Evolutionary conservation across 2,888 invertebrate genomes (phyloP), one percentile per base, ranked within the genome.

Genomic region (Myopa testacea): DNA sequence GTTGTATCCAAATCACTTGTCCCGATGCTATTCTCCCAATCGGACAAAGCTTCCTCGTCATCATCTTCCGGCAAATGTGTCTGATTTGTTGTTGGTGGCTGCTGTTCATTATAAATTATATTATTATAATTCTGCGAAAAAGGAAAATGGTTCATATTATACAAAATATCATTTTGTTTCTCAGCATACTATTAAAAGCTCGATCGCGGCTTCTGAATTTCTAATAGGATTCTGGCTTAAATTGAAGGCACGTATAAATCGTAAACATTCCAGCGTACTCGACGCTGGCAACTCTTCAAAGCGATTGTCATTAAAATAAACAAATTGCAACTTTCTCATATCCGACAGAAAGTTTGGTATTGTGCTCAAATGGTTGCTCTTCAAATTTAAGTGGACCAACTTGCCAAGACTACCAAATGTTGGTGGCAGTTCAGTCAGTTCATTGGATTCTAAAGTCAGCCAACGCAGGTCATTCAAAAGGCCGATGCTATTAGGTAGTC

Each of bases 391-490:
- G 86, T 93, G 93, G 4, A 92, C 90, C 7, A 94, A 85, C 0
- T 90, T 90, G 16, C 90, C 89, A 84, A 93, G 87, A 8, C 89
- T 87, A 37, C 90, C 88, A 86, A 93, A 90, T 8, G 90, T 88
- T 10, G 85, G 80, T 0, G 94, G 93, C 45, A 93, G 78, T 0
- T 85, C 86, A 19, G 89, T 89, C 68, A 94, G 89, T 74, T 90
- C 87, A 84, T 94, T 94, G 78, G 91, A 91, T 83, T 94, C 93
- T 69, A 93, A 86, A 0, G 94, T 93, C 19, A 94, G 83, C 93
- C 94, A 94, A 84, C 93, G 91, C 78, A 94, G 85, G 82, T 91
- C 92, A 6, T 87, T 80, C 69, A 93, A 88, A 50, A 89, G 90
- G 37, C 92, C 92, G 83, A 94, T 90, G 77, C 91, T 91, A 70